Evolutionary conservation across 2,888 invertebrate genomes (phyloP), one percentile per base, ranked within the genome.

Genomic region (Drosophila maculinotata): DNA sequence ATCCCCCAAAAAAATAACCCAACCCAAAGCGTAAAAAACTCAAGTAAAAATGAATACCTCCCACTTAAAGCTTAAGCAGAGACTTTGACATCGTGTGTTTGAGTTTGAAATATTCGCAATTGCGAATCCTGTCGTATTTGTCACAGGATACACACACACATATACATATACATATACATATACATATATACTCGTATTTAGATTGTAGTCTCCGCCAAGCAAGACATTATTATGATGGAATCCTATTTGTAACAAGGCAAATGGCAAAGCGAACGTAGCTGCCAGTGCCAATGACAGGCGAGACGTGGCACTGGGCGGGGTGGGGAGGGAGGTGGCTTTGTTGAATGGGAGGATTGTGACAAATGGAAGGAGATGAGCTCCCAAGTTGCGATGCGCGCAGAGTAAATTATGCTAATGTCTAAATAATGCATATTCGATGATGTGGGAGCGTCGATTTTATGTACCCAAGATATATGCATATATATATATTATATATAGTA

Each of bases 371-470:
- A 71, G 72, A 68, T 71, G 70, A 63, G 68, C 71, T 48, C 39
- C 68, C 68, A 58, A 72, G 64, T 56, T 63, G 73, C 49, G 69
- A 48, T 69, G 78, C 57, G 76, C 58, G 31, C 59, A 57, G 80
- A 89, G 84, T 88, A 89, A 89, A 90, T 89, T 90, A 90, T 90
- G 90, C 86, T 89, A 90, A 90, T 90, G 85, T 89, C 88, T 80
- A 89, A 90, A 89, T 88, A 88, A 86, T 89, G 86, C 80, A 88
- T 89, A 88, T 89, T 88, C 88, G 84, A 88, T 88, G 80, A 80
- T 78, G 78, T 76, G 76, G 64, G 67, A 67, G 62, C 58, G 44
- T 66, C 52, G 28, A 54, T 51, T 33, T 38, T 47, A 58, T 28
- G 41, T 57, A 47, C 52, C 14, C 39, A 10, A 38, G 12, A 48